phyloP scores from a whole-genome alignment of 2,113 vertebrate genomes.

The Riparia riparia region DNA sequence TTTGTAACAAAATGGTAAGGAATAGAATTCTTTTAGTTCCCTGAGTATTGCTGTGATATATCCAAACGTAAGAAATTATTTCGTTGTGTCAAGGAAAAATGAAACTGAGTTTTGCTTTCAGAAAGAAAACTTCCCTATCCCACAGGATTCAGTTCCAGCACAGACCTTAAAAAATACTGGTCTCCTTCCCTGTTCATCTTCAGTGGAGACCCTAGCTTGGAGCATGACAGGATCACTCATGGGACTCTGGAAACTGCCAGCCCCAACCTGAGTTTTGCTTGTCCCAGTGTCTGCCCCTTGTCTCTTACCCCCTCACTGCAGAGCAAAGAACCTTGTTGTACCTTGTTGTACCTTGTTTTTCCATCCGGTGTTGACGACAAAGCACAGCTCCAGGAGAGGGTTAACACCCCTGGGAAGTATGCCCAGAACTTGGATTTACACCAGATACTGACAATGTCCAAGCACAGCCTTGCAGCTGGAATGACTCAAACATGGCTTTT shows the following conservation, averaged over 20 bases:
- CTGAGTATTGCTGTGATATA: background rate
- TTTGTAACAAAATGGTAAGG: background rate
- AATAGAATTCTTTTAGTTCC: background rate
- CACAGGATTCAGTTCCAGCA: accelerated
- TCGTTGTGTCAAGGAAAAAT: background rate
- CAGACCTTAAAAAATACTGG: background rate
- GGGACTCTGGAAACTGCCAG: background rate
- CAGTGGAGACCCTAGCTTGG: background rate
- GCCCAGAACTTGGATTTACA: background rate
- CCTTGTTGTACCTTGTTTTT: background rate
- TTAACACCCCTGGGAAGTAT: accelerated
- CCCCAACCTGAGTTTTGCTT: background rate
- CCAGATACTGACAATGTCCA: background rate
- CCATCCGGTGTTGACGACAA: accelerated
- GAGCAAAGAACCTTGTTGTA: background rate
- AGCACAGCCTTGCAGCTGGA: background rate
- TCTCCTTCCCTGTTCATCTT: background rate
- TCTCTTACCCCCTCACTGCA: too few relatives aligned
- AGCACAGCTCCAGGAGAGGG: background rate
- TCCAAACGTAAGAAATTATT: background rate
- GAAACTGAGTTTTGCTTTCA: background rate
- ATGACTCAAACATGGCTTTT: background rate
- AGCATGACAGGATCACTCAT: accelerated
- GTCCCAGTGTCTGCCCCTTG: accelerated
- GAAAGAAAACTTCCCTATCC: background rate